Evolutionary conservation across 2,888 invertebrate species (phyloP).

Genomic region (Gandaritis pyraliata): DNA sequence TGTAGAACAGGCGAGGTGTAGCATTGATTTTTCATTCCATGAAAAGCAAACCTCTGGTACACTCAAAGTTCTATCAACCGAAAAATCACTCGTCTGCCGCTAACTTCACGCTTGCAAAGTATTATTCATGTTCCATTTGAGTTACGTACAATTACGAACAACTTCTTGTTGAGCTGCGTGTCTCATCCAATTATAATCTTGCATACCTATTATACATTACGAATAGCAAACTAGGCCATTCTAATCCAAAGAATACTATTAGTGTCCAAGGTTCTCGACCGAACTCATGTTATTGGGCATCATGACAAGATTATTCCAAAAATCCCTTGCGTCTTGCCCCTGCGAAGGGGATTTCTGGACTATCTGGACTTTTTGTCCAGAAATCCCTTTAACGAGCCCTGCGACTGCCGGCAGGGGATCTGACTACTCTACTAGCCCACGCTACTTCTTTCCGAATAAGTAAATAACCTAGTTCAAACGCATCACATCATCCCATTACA

Average conservation of each 20-base stretch:
- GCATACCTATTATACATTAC: conserved; percentile 17
- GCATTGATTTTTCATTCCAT: conserved; percentile 64
- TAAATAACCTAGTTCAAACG: conserved; percentile 6
- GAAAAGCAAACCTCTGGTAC: conserved; percentile 29
- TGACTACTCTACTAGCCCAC: conserved; percentile 20
- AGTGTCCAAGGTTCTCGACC: conserved; percentile 27
- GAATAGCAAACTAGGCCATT: conserved; percentile 21
- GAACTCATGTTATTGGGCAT: conserved; percentile 8
- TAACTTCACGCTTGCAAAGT: background rate
- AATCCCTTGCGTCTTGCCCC: too few relatives aligned
- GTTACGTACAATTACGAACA: background rate
- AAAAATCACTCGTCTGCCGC: background rate
- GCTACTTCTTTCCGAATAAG: conserved; percentile 12
- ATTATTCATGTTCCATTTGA: background rate
- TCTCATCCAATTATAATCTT: conserved; percentile 11
- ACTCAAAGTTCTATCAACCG: conserved; percentile 9
- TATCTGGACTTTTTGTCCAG: too few relatives aligned
- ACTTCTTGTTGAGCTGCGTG: background rate
- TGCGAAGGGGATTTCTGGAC: too few relatives aligned
- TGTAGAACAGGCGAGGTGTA: conserved; percentile 69
- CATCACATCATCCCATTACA: conserved; percentile 33
- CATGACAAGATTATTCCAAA: conserved; percentile 4
- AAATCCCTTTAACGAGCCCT: too few relatives aligned
- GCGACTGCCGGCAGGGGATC: too few relatives aligned
- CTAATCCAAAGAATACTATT: conserved; percentile 16